Evolutionary conservation across 2,888 invertebrate species (phyloP), one percentile per base, ranked within the genome.

Genomic region (Pimpla rufipes): DNA sequence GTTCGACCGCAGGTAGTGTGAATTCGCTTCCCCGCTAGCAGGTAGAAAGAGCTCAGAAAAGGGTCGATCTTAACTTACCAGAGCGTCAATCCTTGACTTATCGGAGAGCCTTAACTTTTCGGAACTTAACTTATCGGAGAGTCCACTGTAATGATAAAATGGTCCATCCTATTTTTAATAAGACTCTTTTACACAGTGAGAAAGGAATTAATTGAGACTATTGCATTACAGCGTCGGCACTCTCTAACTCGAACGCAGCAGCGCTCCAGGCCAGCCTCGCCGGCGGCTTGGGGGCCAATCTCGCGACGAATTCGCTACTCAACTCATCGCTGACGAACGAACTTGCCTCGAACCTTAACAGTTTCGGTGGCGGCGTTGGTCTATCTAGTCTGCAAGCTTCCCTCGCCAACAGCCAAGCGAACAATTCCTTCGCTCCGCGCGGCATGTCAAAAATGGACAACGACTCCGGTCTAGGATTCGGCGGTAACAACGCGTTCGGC

Each of bases 301-400:
- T 93, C 37, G 90, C 93, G 0, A 92, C 92, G n/a, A 92, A 88
- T 85, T 92, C 93, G 7, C 84, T 93, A 5, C 74, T 93, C 21
- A 93, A 92, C 85, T 90, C 91, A 3, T 92, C 93, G 3, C 85
- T 93, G 73, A 93, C 93, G 11, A 93, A 90, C 75, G 93, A 93
- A 84, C 86, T 93, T 70, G 93, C 93, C 4, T 92, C 93, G 8
- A 93, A 93, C 80, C 87, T 93, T 66, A 92, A 92, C 80, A 93
- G 87, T 81, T 92, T 93, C 79, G 91, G 93, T 16, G 92, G 93
- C 37, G 92, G 92, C 29, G 93, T 93, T 3, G 91, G 91, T 62
- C 89, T 91, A 42, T 92, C 93, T 21, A 91, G 90, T 85, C 88
- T 93, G 1, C 93, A 93, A 87, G 93, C 92, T 11, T 91, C 93